Evolutionary conservation across 1,140 invertebrate species (phyloP).

Genomic region (Glomeris maerens): DNA sequence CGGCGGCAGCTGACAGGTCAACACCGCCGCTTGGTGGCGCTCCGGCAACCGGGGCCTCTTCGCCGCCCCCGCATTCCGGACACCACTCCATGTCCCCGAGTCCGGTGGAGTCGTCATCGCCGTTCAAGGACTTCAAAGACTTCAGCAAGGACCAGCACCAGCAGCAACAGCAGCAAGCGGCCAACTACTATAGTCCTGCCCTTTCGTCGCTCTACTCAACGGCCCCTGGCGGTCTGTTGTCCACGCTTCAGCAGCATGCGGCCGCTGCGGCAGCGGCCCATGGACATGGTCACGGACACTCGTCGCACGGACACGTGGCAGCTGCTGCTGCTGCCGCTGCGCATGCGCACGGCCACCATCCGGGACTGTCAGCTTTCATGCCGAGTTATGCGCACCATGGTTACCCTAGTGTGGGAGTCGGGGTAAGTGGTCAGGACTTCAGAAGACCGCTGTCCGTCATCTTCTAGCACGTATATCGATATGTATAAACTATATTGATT

Average conservation of each 20-base stretch:
- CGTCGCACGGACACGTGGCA: not conserved
- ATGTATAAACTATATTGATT: no score
- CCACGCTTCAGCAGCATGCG: constrained; percentile 43
- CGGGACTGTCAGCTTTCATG: constrained; percentile 1
- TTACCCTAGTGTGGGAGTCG: not conserved
- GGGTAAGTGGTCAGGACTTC: constrained; percentile 39
- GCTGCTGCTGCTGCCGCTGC: constrained; percentile 13
- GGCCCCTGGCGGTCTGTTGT: no score
- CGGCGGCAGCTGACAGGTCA: constrained; percentile 13
- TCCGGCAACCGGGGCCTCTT: not conserved
- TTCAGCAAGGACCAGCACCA: no score
- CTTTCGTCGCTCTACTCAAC: no score
- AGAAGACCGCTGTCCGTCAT: constrained; percentile 64
- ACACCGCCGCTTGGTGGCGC: not conserved
- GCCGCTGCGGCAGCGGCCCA: constrained; percentile 36
- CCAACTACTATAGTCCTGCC: no score
- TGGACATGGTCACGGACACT: constrained; percentile 15
- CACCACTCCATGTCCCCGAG: no score
- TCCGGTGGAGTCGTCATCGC: not conserved
- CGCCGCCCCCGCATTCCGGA: no score
- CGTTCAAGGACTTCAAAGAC: no score
- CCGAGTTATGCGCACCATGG: constrained; percentile 1
- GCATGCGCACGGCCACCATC: constrained; percentile 31
- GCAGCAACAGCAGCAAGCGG: no score
- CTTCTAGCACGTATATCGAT: constrained; percentile 58